Percentiles rank a stretch among this genome's conserved stretches.
Evolutionary conservation across 2,888 invertebrate genomes (phyloP).

Genomic region (Maniola hyperantus): DNA sequence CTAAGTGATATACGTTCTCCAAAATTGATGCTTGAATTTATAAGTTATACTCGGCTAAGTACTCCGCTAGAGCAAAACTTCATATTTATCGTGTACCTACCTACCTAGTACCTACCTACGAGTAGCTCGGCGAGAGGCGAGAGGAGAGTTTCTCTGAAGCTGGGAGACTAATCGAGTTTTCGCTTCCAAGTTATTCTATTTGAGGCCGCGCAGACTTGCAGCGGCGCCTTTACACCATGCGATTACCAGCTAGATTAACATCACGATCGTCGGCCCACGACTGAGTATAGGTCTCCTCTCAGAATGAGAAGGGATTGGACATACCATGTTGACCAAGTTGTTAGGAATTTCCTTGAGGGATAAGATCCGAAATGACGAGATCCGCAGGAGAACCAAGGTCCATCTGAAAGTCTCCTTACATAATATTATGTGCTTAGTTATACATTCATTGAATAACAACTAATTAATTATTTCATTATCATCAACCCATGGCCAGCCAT

Average conservation of each 20-base stretch:
- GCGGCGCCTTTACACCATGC: conserved; percentile 45
- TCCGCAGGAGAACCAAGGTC: too few relatives aligned
- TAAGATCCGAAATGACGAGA: too few relatives aligned
- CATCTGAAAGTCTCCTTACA: too few relatives aligned
- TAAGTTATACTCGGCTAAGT: conserved; percentile 2
- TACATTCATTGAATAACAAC: too few relatives aligned
- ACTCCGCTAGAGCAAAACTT: conserved; percentile 14
- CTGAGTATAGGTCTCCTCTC: too few relatives aligned
- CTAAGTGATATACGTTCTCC: neutral
- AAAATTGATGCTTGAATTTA: conserved; percentile 8
- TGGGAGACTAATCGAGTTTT: conserved; percentile 69
- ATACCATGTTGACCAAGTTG: too few relatives aligned
- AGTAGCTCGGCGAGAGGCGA: conserved; percentile 3
- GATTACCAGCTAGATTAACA: conserved; percentile 21
- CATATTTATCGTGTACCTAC: conserved; percentile 36
- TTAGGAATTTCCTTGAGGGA: too few relatives aligned
- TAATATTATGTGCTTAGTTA: too few relatives aligned
- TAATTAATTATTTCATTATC: too few relatives aligned
- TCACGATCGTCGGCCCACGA: neutral
- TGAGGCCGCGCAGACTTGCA: conserved; percentile 54
- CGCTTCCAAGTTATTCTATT: conserved; percentile 72
- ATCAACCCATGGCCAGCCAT: too few relatives aligned
- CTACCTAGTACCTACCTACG: too few relatives aligned
- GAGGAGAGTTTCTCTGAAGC: conserved; percentile 40
- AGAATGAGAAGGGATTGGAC: too few relatives aligned